Conservation (phyloP, 2,113 vertebrate genomes). For the Fulmarus glacialis region DNA sequence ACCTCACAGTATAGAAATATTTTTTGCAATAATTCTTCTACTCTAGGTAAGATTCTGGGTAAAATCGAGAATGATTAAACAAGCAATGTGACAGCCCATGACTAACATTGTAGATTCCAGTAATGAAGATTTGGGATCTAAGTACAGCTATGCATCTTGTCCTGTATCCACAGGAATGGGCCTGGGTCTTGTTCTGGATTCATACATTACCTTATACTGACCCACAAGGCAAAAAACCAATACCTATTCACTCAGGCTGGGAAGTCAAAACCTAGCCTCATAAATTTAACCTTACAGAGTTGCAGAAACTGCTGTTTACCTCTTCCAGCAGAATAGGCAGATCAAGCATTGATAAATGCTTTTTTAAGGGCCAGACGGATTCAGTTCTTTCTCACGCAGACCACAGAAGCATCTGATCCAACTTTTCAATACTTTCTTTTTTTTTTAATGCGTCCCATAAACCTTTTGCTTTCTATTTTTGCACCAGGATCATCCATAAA, state of each 20-base stretch:
- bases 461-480: not conserved
- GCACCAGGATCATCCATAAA: slow-evolving; percentile 79
- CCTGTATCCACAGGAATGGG: not conserved
- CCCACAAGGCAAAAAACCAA: rapidly evolving
- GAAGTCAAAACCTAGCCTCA: not conserved
- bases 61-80: not conserved
- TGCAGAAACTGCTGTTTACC: not conserved
- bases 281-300: not conserved
- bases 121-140: not conserved
- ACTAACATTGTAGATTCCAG: not conserved
- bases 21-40: not conserved
- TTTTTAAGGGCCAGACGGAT: not conserved
- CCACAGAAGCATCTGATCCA: not conserved
- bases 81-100: not conserved
- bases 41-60: not conserved
- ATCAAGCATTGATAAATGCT: not conserved
- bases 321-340: not conserved
- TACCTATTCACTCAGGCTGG: not conserved
- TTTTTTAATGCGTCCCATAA: not conserved
- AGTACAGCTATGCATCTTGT: not conserved
- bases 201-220: not conserved
- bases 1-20: not conserved
- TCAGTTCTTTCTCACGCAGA: not conserved
- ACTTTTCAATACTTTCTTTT: not conserved
- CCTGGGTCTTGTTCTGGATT: not conserved